Percentiles rank a stretch among this genome's conserved stretches.
Evolutionary conservation across 2,113 vertebrate genomes (phyloP).

Genomic region (Trematocara marginatum): DNA sequence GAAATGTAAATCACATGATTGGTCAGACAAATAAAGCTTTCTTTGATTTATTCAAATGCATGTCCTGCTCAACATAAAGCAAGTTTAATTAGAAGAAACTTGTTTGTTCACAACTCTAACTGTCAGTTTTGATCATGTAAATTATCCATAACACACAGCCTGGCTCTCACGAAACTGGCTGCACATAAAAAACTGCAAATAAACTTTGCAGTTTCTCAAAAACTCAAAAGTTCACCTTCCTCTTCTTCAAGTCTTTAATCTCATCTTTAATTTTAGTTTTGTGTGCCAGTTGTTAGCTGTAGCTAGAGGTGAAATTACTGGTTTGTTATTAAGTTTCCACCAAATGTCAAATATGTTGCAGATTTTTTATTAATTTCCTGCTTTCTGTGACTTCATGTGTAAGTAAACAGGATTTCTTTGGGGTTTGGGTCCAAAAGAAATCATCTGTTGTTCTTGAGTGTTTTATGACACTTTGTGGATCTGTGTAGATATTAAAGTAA

Average conservation of each 20-base stretch:
- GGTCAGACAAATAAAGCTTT: not conserved
- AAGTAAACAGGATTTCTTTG: accelerated
- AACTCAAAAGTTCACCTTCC: not conserved
- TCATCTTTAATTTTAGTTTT: not conserved
- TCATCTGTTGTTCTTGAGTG: not conserved
- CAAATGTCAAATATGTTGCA: not conserved
- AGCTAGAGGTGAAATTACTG: accelerated
- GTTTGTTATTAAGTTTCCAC: not conserved
- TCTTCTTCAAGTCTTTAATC: not conserved
- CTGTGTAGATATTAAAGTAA: accelerated
- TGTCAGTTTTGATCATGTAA: accelerated
- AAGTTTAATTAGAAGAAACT: not conserved
- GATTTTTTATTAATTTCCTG: not conserved
- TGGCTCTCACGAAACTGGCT: not conserved
- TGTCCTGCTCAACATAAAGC: not conserved
- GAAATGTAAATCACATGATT: not conserved
- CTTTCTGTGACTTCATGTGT: not conserved
- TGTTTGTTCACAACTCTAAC: not conserved
- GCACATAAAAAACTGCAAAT: not conserved
- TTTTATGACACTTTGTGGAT: not conserved
- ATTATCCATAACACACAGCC: accelerated
- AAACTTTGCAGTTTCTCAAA: not conserved
- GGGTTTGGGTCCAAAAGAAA: accelerated
- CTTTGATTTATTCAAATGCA: not conserved
- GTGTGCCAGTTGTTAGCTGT: not conserved